A percentile compares a stretch with the other conserved stretches of the same genome.
These are phyloP conservation scores for Lycocerus yunnanus DNA, from an alignment of 2,888 invertebrate genomes.

Conservation along the genomic window DNA sequence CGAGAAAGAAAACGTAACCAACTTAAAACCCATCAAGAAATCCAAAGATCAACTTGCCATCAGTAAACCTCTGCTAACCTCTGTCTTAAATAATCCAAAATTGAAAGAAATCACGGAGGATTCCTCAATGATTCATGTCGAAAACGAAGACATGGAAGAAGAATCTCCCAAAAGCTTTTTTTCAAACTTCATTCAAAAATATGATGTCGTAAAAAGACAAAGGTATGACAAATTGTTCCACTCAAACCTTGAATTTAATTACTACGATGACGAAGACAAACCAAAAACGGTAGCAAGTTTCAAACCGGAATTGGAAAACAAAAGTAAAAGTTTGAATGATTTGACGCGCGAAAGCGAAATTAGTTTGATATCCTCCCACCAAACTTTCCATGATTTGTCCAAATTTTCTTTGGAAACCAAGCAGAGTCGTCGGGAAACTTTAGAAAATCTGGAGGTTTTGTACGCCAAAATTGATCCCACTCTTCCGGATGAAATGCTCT, in stretches of 20 bases:
- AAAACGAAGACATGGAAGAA: conserved; percentile 23
- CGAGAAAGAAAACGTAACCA: conserved; percentile 38
- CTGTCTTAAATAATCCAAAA: conserved; percentile 48
- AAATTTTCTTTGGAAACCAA: neutral
- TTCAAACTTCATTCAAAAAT: conserved; percentile 1
- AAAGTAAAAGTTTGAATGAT: conserved; percentile 42
- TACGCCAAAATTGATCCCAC: conserved; percentile 40
- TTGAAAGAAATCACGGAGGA: conserved; percentile 45
- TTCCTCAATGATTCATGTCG: conserved; percentile 42
- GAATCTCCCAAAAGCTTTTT: neutral
- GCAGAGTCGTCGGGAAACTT: conserved; percentile 15
- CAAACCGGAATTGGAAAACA: conserved; percentile 27
- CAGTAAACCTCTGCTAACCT: conserved; percentile 49
- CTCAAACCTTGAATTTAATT: conserved; percentile 23
- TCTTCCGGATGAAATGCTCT: conserved; percentile 38
- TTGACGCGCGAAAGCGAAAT: conserved; percentile 7
- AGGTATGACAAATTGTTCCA: conserved; percentile 27
- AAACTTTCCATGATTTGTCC: neutral
- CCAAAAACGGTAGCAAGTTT: conserved; percentile 2
- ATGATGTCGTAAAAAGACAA: neutral
- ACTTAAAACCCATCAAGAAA: conserved; percentile 44
- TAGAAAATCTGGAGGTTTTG: conserved; percentile 42
- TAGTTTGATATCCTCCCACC: neutral
- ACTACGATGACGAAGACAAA: conserved; percentile 20
- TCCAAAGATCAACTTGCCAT: conserved; percentile 49